A percentile compares a stretch with the other conserved stretches of the same genome.
Evolutionary conservation across 2,888 invertebrate species (phyloP).

Genomic region (Eristalis intricaria): DNA sequence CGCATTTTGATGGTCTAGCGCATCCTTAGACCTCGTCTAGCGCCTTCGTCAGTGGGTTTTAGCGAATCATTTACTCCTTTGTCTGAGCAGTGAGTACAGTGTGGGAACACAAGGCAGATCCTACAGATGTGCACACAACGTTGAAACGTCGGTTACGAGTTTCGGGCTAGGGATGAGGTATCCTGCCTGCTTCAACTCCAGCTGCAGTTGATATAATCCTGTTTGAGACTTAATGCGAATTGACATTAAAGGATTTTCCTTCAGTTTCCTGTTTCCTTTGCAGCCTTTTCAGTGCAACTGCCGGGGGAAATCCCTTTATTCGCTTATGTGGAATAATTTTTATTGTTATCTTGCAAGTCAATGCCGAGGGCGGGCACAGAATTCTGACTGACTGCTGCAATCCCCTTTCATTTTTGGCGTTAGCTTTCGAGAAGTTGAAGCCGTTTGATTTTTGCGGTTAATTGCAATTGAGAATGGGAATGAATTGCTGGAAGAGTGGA

Average conservation of each 20-base stretch:
- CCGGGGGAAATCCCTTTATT: conserved; percentile 49
- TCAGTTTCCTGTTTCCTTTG: neutral
- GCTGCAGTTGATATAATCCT: neutral
- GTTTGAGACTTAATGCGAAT: conserved; percentile 3
- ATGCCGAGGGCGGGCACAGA: conserved; percentile 43
- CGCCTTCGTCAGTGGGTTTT: neutral
- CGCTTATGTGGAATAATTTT: conserved; percentile 61
- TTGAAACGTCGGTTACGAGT: neutral
- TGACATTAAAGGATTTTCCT: conserved; percentile 8
- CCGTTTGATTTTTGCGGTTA: neutral
- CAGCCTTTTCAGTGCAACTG: conserved; percentile 36
- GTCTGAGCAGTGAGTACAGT: neutral
- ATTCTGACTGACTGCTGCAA: conserved; percentile 38
- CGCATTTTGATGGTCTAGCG: neutral
- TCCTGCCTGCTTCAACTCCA: neutral
- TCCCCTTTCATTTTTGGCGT: neutral
- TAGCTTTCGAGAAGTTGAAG: neutral
- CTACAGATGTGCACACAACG: neutral
- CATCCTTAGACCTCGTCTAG: neutral
- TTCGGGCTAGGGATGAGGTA: neutral
- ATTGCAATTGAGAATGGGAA: neutral
- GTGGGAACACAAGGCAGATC: neutral
- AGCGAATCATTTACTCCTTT: neutral
- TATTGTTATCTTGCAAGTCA: conserved; percentile 63
- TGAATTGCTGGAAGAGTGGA: neutral